Percentiles rank a stretch among this genome's conserved stretches.
phyloP scores from a whole-genome alignment of 2,888 invertebrate genomes.

The Troides aeacus region DNA sequence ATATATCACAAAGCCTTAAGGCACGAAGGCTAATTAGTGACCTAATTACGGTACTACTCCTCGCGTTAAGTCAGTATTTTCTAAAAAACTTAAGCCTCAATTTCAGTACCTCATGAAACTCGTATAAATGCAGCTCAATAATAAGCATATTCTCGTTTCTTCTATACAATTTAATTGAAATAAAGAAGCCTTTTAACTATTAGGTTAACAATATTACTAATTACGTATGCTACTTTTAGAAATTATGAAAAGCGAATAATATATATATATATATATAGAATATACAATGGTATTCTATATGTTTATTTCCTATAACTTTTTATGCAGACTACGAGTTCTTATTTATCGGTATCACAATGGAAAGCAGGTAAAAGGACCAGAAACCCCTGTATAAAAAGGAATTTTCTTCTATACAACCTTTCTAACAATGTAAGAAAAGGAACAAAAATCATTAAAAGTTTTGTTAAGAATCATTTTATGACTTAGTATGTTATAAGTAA shows the following conservation, averaged over 20 bases:
- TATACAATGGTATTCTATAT: neutral
- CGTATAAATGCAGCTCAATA: neutral
- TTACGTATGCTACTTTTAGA: no score
- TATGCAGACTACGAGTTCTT: neutral
- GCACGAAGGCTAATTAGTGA: neutral
- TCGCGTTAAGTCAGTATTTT: neutral
- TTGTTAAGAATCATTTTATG: neutral
- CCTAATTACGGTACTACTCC: neutral
- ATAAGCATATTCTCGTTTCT: neutral
- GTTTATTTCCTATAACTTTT: neutral
- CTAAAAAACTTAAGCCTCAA: neutral
- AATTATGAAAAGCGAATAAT: neutral
- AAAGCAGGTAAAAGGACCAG: slow-evolving; percentile 1
- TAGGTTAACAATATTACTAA: no score
- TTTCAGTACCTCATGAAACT: neutral
- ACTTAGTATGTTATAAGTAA: neutral
- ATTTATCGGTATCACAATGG: neutral
- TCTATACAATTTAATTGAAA: no score
- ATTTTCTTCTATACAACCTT: neutral
- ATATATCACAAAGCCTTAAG: neutral
- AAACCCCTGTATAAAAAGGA: neutral
- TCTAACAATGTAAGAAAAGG: neutral
- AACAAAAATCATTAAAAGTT: neutral
- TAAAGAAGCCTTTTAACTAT: no score
- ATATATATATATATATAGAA: neutral